Evolutionary conservation across 2,888 invertebrate genomes (phyloP).

Genomic region (Tuta absoluta): DNA sequence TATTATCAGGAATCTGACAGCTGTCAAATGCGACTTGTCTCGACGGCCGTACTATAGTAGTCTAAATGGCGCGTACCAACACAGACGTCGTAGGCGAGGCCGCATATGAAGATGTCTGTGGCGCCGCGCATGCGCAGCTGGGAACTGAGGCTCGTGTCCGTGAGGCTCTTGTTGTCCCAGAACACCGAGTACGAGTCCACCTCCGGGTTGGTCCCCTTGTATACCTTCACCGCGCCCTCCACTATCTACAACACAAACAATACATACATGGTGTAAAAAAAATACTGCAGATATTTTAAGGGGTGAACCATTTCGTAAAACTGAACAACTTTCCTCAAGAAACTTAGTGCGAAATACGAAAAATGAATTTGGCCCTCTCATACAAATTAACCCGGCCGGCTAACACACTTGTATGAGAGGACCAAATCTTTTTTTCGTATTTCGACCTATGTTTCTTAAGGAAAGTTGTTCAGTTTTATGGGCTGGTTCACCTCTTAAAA

Average conservation of each 20-base stretch:
- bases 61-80: constrained; percentile 82
- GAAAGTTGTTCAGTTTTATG: too few species aligned
- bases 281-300: neutral
- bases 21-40: too few species aligned
- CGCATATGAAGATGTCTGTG: constrained; percentile 96
- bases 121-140: constrained; percentile 90
- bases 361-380: too few species aligned
- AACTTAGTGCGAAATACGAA: too few species aligned
- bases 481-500: too few species aligned
- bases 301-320: neutral
- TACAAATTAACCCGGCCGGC: too few species aligned
- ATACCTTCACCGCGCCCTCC: constrained; percentile 89
- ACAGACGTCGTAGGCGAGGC: constrained; percentile 97
- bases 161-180: constrained; percentile 97
- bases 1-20: too few species aligned
- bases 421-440: too few species aligned
- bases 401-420: too few species aligned
- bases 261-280: neutral
- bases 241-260: constrained; percentile 82
- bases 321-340: too few species aligned
- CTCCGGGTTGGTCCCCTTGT: constrained; percentile 96
- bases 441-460: too few species aligned
- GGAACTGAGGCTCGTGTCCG: constrained; percentile 91
- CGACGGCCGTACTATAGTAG: too few species aligned
- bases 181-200: constrained; percentile 99